These are phyloP conservation scores for Cydia strobilella DNA, from an alignment of 1,140 invertebrate genomes.

Conservation along the genomic window DNA sequence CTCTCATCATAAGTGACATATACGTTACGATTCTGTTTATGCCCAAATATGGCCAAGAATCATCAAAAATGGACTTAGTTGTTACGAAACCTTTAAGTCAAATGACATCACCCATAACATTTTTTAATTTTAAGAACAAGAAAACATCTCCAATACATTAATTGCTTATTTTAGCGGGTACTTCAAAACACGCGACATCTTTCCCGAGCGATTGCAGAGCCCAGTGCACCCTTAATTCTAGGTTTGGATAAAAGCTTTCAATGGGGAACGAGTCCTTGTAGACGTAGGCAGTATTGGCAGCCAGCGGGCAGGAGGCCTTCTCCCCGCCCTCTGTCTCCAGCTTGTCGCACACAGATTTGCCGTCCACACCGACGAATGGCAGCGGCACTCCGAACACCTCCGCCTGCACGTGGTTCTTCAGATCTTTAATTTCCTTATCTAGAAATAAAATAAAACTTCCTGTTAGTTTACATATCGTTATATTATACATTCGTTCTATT, in stretches of 20 bases:
- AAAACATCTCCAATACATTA: not conserved
- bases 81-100: not conserved
- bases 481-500: constrained; percentile 7
- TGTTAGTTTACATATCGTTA: constrained; percentile 26
- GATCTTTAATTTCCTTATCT: constrained; percentile 52
- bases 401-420: constrained; percentile 80
- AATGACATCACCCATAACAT: not conserved
- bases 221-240: constrained; percentile 84
- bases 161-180: constrained; percentile 83
- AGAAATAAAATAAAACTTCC: constrained; percentile 47
- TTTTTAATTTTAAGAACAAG: too few relatives aligned
- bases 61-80: not conserved
- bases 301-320: constrained; percentile 84
- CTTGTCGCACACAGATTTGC: constrained; percentile 84
- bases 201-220: constrained; percentile 73
- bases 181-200: constrained; percentile 84
- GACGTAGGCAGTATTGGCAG: constrained; percentile 82
- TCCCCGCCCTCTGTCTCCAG: constrained; percentile 78
- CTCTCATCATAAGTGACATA: not conserved
- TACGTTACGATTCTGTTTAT: not conserved
- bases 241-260: constrained; percentile 84
- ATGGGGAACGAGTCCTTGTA: constrained; percentile 87
- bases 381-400: constrained; percentile 82
- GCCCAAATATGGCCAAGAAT: not conserved
- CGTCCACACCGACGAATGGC: constrained; percentile 88